These are phyloP conservation scores for Clinocottus analis DNA, from an alignment of 2,113 vertebrate genomes.

Conservation along the genomic window DNA sequence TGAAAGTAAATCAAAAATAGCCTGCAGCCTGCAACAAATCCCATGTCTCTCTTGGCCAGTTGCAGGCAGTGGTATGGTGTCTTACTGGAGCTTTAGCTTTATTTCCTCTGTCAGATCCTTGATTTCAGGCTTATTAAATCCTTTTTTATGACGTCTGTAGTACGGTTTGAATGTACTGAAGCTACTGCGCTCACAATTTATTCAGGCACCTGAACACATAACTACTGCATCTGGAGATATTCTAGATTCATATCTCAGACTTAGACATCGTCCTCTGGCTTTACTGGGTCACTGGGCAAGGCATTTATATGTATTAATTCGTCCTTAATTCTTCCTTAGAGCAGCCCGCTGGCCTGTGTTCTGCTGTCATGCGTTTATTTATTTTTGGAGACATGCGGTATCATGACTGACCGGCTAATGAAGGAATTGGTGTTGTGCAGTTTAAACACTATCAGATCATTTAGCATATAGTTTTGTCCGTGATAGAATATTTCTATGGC, in stretches of 20 bases:
- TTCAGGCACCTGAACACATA: background rate
- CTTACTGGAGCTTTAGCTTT: conserved; percentile 38
- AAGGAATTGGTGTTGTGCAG: background rate
- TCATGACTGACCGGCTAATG: background rate
- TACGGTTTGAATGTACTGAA: conserved; percentile 8
- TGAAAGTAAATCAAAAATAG: conserved; percentile 63
- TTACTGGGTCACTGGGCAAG: too few relatives aligned
- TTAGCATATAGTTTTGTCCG: background rate
- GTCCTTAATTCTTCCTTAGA: too few relatives aligned
- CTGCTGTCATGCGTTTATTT: conserved; percentile 24
- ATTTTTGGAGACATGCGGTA: conserved; percentile 3
- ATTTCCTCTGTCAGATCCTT: conserved; percentile 19
- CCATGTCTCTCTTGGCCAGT: conserved; percentile 28
- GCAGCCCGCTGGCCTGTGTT: too few relatives aligned
- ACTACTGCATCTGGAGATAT: background rate
- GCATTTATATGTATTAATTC: background rate
- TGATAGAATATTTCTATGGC: background rate
- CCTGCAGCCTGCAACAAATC: conserved; percentile 47
- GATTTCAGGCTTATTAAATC: conserved; percentile 16
- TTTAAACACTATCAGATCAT: background rate
- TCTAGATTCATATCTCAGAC: background rate
- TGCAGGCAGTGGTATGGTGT: conserved; percentile 31
- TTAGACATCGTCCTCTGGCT: too few relatives aligned
- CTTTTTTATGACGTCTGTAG: conserved; percentile 1
- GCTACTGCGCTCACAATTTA: background rate